Evolutionary conservation across 2,113 vertebrate species (phyloP), one percentile per base, ranked within the genome.

Genomic region (Phaethon lepturus): DNA sequence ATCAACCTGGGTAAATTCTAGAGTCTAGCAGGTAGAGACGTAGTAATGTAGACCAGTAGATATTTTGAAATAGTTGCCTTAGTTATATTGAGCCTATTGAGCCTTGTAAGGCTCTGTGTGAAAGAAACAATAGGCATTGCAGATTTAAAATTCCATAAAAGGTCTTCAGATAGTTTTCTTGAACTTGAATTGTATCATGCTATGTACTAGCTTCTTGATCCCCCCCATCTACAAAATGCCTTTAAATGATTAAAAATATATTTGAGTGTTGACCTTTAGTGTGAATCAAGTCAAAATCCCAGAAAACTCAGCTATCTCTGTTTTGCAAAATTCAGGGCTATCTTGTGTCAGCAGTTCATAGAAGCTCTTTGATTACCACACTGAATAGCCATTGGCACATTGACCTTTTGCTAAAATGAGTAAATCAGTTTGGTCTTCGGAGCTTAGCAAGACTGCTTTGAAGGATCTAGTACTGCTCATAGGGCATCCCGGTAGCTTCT

Each of bases 401-500:
- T 74, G 12, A 23, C 44, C 52, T 74, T 82, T 78, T 44, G 38
- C 60, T 35, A 2, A 19, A 63, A 60, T 16, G 23, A 64, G 25
- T 52, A 52, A 60, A 84, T 81, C 53, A 29, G 47, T 59, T 63
- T 68, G 50, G 53, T 68, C 25, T 74, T 59, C 82, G 62, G 28
- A 87, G 52, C 13, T 63, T 87, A 68, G 53, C 38, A 75, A 67
- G 47, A 59, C 60, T 53, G 17, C 45, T 91, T 81, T 88, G 40
- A 74, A 71, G 75, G 31, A 38, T 44, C 44, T 55, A 33, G 28
- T n/a, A 73, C 25, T 69, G 60, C 33, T 89, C 64, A 35, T 4
- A 76, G 42, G 26, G 45, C 0, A 0, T 68, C n/a, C 28, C 1
- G 0, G 35, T 31, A 55, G 49, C 49, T 88, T 82, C 58, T 55